phyloP scores from a whole-genome alignment of 2,113 vertebrate species.

The Vimba vimba region DNA sequence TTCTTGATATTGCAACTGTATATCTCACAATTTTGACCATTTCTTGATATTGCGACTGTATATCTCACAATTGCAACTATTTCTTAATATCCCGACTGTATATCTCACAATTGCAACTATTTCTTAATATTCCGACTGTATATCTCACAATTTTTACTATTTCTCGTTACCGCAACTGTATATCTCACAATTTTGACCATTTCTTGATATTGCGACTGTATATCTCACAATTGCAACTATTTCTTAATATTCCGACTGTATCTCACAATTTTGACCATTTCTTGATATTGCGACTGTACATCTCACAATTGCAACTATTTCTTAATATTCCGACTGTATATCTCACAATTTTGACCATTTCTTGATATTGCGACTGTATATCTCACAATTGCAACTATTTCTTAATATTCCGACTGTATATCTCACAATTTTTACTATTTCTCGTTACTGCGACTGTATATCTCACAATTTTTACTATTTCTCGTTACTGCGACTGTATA shows the following conservation, averaged over 20 bases:
- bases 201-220: not conserved
- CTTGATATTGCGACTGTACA: too few species aligned
- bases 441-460: too few species aligned
- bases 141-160: not conserved
- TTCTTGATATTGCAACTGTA: not conserved
- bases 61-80: not conserved
- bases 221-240: not conserved
- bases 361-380: not conserved
- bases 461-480: too few species aligned
- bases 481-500: too few species aligned
- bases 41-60: too few species aligned
- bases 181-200: not conserved
- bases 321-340: too few species aligned
- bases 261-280: too few species aligned
- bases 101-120: too few species aligned
- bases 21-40: not conserved
- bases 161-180: not conserved
- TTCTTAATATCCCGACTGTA: not conserved
- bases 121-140: not conserved
- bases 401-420: not conserved
- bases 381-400: not conserved
- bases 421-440: too few species aligned
- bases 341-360: too few species aligned
- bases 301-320: too few species aligned
- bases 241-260: not conserved